Base-by-base conservation (phyloP, 1,140 invertebrate genomes). In the Magallana gigas region DNA sequence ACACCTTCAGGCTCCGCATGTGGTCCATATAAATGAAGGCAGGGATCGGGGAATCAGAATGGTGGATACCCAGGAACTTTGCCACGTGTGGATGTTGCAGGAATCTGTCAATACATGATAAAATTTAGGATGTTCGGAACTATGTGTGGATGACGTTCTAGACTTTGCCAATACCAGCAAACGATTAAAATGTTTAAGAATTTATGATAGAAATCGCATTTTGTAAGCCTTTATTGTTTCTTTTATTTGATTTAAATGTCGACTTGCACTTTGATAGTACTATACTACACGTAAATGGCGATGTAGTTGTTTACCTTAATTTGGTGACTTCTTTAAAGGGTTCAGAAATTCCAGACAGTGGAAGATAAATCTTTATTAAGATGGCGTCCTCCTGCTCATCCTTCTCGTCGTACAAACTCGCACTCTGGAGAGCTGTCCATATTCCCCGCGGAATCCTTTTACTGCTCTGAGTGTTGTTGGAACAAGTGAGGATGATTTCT, bases 11-110 rank as follows among this genome's bases (percentile, higher is more conserved):
- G 11, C 91, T 90, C 29, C 81, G 85, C 36, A 92, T 85, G 80
- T 90, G 84, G 23, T 90, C 89, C 18, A 84, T 60, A 80, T 90
- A 92, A 16, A 92, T 87, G 56, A 92, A 92, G 14, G 90, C 89
- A 8, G 88, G 88, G 29, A 84, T 68, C 2, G 83, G 60, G n/a
- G 88, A 88, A 1, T 90, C 83, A 18, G 89, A 87, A 8, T 90
- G 86, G 8, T 89, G 89, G 83, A 92, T 90, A 1, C 92, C 92
- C 11, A 91, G 59, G 48, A 92, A 91, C 18, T 86, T 84, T 0
- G 89, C 89, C 6, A 91, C 76, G n/a, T 86, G 58, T 36, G 59
- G 59, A 56, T 88, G 76, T 29, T 90, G 80, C n/a, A 92, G 80
- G 57, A 89, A 88, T 29, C 91, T 92, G 86, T 48, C 36, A 48